phyloP scores from a whole-genome alignment of 1,140 invertebrate genomes.

The Contarinia nasturtii region DNA sequence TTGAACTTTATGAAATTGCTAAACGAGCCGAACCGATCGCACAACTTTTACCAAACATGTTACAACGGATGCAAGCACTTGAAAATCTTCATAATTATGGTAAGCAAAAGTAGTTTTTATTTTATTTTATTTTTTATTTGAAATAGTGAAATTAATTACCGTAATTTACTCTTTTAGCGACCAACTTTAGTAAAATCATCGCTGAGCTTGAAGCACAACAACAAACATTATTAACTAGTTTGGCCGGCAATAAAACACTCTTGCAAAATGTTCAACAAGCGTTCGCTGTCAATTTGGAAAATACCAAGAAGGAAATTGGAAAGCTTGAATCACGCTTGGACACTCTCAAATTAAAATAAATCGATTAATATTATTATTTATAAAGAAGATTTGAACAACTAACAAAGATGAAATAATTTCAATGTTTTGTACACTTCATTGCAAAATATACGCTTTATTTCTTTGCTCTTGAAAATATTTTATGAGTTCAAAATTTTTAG shows the following conservation, averaged over 20 bases:
- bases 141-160: neutral
- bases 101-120: conserved; percentile 17
- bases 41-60: conserved; percentile 55
- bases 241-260: conserved; percentile 58
- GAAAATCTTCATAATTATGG: conserved; percentile 79
- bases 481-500: too few relatives aligned
- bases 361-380: too few relatives aligned
- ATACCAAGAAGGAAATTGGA: conserved; percentile 52
- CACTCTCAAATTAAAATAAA: neutral
- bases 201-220: conserved; percentile 66
- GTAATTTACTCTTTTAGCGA: conserved; percentile 36
- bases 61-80: conserved; percentile 64
- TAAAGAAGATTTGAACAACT: too few relatives aligned
- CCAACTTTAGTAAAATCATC: conserved; percentile 67
- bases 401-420: too few relatives aligned
- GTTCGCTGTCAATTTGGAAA: conserved; percentile 53
- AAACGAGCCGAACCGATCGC: conserved; percentile 66
- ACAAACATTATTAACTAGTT: conserved; percentile 44
- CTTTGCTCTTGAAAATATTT: too few relatives aligned
- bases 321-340: conserved; percentile 53
- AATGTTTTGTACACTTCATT: too few relatives aligned
- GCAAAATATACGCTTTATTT: too few relatives aligned
- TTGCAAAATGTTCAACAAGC: conserved; percentile 63
- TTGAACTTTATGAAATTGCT: conserved; percentile 68
- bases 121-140: neutral